Conservation (phyloP, 2,797 vertebrate species). For the Alca torda region DNA sequence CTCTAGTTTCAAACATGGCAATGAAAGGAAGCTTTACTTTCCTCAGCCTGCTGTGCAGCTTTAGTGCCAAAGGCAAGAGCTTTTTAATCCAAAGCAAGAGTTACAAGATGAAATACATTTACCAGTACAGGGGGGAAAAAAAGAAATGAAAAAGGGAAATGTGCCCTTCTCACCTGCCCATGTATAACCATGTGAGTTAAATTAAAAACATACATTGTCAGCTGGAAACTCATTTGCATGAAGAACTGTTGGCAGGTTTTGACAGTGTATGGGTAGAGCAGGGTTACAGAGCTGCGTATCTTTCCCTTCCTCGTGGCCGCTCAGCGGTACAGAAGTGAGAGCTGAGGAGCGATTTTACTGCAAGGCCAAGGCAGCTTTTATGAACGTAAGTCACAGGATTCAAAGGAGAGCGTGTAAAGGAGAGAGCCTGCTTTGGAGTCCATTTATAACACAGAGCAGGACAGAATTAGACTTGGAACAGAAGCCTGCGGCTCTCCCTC, state of each 20-base stretch:
- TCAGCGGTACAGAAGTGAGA: neutral
- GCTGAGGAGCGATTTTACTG: neutral
- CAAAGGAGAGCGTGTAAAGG: neutral
- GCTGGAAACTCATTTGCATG: conserved; percentile 38
- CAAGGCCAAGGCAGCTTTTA: neutral
- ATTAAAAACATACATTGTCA: conserved; percentile 54
- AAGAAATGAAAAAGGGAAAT: conserved; percentile 36
- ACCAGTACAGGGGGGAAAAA: neutral
- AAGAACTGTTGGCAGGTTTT: neutral
- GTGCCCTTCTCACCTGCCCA: conserved; percentile 26
- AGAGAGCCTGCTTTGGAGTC: conserved; percentile 10
- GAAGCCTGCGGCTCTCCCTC: neutral
- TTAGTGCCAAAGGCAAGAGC: conserved; percentile 66
- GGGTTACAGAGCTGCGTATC: neutral
- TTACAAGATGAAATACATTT: conserved; percentile 54
- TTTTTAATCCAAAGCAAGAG: conserved; percentile 64
- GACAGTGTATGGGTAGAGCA: neutral
- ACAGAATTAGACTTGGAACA: neutral
- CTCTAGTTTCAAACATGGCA: conserved; percentile 54
- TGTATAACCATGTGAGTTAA: conserved; percentile 50
- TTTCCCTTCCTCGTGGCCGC: neutral
- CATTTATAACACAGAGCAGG: neutral
- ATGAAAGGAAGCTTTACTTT: conserved; percentile 58
- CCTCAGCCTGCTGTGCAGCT: conserved; percentile 51
- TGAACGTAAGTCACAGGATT: neutral